phyloP scores from a whole-genome alignment of 2,888 invertebrate genomes.

The Cheilosia grossa region DNA sequence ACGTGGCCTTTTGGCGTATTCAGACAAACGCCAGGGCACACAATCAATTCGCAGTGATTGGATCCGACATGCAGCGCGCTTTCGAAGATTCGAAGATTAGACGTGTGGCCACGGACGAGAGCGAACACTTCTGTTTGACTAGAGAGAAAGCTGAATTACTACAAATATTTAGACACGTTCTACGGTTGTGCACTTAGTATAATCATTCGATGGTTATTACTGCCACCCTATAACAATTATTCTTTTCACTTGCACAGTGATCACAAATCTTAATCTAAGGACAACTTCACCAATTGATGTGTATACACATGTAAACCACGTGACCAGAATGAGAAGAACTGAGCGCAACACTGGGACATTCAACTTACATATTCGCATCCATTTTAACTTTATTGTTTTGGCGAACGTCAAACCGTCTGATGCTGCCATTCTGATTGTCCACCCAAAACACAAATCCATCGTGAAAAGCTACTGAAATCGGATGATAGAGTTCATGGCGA shows the following conservation, averaged over 20 bases:
- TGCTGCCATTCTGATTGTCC: constrained; percentile 87
- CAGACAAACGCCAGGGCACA: constrained; percentile 90
- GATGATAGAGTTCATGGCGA: constrained; percentile 85
- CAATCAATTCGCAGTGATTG: constrained; percentile 78
- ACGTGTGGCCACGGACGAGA: constrained; percentile 86
- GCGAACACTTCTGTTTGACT: constrained; percentile 83
- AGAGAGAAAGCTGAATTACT: background rate
- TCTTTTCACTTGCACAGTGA: too few relatives aligned
- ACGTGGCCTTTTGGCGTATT: constrained; percentile 85
- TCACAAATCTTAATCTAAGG: too few relatives aligned
- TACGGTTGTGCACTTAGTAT: background rate
- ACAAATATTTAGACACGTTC: too few relatives aligned
- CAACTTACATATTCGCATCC: constrained; percentile 40
- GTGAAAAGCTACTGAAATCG: constrained; percentile 88
- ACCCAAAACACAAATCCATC: constrained; percentile 88
- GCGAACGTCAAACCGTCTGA: constrained; percentile 84
- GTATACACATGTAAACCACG: too few relatives aligned
- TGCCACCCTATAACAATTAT: too few relatives aligned
- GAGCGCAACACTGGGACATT: background rate
- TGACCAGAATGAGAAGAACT: background rate
- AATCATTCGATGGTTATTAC: background rate
- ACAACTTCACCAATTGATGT: too few relatives aligned
- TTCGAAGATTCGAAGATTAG: constrained; percentile 88
- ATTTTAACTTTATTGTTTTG: constrained; percentile 75
- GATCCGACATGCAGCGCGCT: constrained; percentile 84